These are phyloP conservation scores for Plectrocnemia conspersa DNA, from an alignment of 1,140 invertebrate species.

Conservation along the genomic window DNA sequence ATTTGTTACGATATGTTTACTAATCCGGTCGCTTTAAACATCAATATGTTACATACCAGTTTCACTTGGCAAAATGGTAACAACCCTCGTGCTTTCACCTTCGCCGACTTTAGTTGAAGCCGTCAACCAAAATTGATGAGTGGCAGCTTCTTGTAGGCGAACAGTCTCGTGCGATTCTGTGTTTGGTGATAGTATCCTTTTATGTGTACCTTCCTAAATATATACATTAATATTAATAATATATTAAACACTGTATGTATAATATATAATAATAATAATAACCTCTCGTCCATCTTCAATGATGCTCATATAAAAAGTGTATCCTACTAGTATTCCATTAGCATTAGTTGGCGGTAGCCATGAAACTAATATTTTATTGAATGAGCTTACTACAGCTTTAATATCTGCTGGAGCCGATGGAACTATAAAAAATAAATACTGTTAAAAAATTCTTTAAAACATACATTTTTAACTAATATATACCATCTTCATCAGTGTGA, in stretches of 20 bases:
- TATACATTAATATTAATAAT: not conserved
- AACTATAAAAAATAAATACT: constrained; percentile 51
- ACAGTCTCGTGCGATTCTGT: constrained; percentile 67
- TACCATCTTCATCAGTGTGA: constrained; percentile 87
- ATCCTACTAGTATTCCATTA: constrained; percentile 73
- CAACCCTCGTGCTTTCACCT: constrained; percentile 69
- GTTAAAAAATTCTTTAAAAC: not conserved
- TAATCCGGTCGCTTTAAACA: not conserved
- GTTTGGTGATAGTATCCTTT: constrained; percentile 60
- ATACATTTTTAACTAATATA: constrained; percentile 34
- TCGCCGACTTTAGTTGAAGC: constrained; percentile 77
- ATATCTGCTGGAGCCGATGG: constrained; percentile 82
- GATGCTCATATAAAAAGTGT: constrained; percentile 76
- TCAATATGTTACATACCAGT: constrained; percentile 53
- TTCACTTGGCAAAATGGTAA: constrained; percentile 70
- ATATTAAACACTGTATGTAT: constrained; percentile 4
- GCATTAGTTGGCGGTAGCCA: constrained; percentile 74
- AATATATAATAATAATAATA: constrained; percentile 21
- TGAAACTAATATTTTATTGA: constrained; percentile 79
- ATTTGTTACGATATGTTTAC: constrained; percentile 9
- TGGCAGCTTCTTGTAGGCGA: constrained; percentile 64
- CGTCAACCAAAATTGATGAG: constrained; percentile 77
- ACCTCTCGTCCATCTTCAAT: constrained; percentile 68
- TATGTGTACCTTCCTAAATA: constrained; percentile 60
- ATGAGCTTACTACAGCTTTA: constrained; percentile 79